These are phyloP conservation scores for Gymnothorax reevesii DNA, from an alignment of 2,797 vertebrate species.

Conservation along the genomic window DNA sequence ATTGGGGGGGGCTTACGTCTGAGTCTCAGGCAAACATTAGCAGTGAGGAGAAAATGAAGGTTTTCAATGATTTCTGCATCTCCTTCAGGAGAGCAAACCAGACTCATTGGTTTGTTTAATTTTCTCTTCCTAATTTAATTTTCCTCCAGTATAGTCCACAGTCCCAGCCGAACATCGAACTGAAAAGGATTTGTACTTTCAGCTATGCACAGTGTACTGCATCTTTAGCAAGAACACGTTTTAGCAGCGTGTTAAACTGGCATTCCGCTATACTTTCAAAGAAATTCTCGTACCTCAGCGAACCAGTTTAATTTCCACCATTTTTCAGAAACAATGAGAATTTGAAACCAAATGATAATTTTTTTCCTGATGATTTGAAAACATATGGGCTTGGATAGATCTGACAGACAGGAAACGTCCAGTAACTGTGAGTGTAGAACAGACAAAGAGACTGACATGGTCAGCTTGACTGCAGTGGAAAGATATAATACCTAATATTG, in stretches of 20 bases:
- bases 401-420: background rate
- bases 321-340: background rate
- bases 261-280: background rate
- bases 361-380: too few relatives aligned
- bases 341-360: too few relatives aligned
- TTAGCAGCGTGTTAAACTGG: background rate
- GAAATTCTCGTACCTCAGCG: background rate
- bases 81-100: background rate
- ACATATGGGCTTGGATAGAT: background rate
- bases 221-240: background rate
- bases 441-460: background rate
- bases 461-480: too few relatives aligned
- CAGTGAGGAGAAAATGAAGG: background rate
- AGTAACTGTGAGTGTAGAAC: background rate
- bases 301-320: background rate
- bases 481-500: too few relatives aligned
- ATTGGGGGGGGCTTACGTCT: background rate
- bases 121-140: background rate
- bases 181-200: background rate
- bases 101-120: background rate
- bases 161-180: background rate
- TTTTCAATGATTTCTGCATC: background rate
- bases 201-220: too few relatives aligned
- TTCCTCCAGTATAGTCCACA: background rate
- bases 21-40: background rate